A percentile compares a stretch with the other conserved stretches of the same genome.
These are phyloP conservation scores for Tachuris rubrigastra DNA, from an alignment of 2,113 vertebrate genomes.

Conservation along the genomic window DNA sequence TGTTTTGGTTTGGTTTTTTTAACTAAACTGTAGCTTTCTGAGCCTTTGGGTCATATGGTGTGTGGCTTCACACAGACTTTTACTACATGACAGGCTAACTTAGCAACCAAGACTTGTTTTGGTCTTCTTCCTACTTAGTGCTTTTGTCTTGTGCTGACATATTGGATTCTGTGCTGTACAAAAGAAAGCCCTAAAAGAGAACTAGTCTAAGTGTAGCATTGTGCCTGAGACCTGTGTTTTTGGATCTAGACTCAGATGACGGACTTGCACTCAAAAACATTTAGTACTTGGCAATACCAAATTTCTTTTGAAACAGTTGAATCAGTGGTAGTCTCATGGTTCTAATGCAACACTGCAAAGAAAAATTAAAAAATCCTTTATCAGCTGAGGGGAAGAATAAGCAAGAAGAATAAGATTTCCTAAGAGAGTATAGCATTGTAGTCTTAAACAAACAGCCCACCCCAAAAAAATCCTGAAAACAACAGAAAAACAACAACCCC, in stretches of 20 bases:
- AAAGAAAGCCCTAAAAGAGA: background rate
- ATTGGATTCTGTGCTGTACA: background rate
- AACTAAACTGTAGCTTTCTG: background rate
- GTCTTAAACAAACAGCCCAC: background rate
- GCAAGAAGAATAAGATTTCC: background rate
- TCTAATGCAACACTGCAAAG: background rate
- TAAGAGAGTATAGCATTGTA: background rate
- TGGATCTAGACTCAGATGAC: background rate
- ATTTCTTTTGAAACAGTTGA: background rate
- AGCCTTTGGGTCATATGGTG: background rate
- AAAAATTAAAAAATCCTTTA: background rate
- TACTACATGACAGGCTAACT: background rate
- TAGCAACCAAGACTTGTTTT: background rate
- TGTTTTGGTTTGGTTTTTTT: background rate
- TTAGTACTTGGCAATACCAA: background rate
- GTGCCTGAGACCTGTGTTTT: background rate
- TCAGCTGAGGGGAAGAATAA: background rate
- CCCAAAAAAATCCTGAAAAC: fast-evolving
- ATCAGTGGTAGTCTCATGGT: background rate
- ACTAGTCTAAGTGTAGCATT: background rate
- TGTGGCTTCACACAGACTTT: background rate
- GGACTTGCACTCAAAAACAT: background rate
- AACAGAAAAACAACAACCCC: background rate
- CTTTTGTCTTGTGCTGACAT: background rate
- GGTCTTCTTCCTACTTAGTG: background rate